Evolutionary conservation across 1,140 invertebrate species (phyloP).

Genomic region (Drosophila serrata): DNA sequence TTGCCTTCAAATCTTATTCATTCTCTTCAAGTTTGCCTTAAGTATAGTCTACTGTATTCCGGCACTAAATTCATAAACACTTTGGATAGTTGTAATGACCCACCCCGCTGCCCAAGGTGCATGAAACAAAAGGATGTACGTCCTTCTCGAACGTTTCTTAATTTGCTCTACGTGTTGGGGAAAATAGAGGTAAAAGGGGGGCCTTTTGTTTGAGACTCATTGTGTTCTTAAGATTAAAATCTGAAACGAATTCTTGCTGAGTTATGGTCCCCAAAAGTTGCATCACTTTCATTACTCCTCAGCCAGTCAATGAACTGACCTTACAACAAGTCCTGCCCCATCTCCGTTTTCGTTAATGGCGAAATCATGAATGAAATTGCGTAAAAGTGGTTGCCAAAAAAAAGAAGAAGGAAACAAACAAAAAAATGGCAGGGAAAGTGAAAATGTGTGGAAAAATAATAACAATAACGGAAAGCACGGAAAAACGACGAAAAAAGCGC

Average conservation of each 20-base stretch:
- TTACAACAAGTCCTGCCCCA: constrained; percentile 20
- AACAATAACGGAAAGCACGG: constrained; percentile 47
- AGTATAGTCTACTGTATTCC: not conserved
- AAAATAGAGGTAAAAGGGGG: constrained; percentile 27
- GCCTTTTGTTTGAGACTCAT: constrained; percentile 58
- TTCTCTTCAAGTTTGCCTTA: not conserved
- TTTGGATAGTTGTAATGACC: constrained; percentile 73
- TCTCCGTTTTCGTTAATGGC: constrained; percentile 34
- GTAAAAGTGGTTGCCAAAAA: constrained; percentile 46
- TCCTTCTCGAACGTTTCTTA: constrained; percentile 58
- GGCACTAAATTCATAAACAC: constrained; percentile 82
- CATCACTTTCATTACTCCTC: constrained; percentile 6
- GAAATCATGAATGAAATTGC: constrained; percentile 76
- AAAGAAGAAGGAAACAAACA: constrained; percentile 3
- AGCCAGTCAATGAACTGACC: constrained; percentile 56
- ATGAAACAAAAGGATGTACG: constrained; percentile 64
- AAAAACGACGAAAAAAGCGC: constrained; percentile 36
- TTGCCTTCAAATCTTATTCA: not conserved
- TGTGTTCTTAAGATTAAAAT: constrained; percentile 77
- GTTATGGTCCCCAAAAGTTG: constrained; percentile 58
- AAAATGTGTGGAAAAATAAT: constrained; percentile 66
- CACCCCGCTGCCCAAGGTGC: constrained; percentile 31
- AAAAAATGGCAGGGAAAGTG: constrained; percentile 51
- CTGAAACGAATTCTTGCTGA: constrained; percentile 40
- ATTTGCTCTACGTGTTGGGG: constrained; percentile 66